Evolutionary conservation across 92 coral and sea anemone genomes (phyloP), one percentile per base, ranked within the genome.

Genomic region (Palythoa heliodiscus): DNA sequence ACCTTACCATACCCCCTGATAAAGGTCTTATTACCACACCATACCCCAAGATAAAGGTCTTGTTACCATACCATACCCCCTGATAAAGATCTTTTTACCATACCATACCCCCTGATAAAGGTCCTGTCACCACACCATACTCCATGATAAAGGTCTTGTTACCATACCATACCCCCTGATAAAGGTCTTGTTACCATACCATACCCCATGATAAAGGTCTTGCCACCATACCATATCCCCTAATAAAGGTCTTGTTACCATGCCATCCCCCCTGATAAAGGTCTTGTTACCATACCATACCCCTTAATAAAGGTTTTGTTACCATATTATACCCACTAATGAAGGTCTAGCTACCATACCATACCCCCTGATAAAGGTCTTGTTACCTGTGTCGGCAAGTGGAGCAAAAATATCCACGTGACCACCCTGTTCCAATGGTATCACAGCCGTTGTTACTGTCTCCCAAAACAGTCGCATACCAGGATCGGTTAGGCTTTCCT

Each of bases 341-440:
- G n/a, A n/a, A n/a, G n/a, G n/a, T n/a, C n/a, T n/a, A n/a, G n/a
- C n/a, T n/a, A n/a, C n/a, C n/a, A n/a, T n/a, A n/a, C n/a, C n/a
- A n/a, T n/a, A n/a, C n/a, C 23, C 6, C 11, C 3, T 10, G 19
- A 6, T 3, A 11, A 24, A 25, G 11, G 66, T 29, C 60, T 39
- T 19, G 29, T 23, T 64, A 66, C 98, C 98, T 89, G 98, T 92
- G 75, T 90, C 98, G n/a, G 90, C 89, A 71, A 96, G 89, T 9
- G 98, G 98, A 69, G 91, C 82, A 84, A 96, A 96, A 40, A 96
- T 86, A 87, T 96, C 98, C 82, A 96, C 84, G 82, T 96, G 98
- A 22, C 98, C 98, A 11, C 94, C 94, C 11, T 79, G 67, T 23
- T 87, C 89, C 82, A 87, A 79, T 29, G 90, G 84, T 43, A 82